These are phyloP conservation scores for Heteractis magnifica DNA, from an alignment of 92 coral and sea anemone species.

Conservation along the genomic window DNA sequence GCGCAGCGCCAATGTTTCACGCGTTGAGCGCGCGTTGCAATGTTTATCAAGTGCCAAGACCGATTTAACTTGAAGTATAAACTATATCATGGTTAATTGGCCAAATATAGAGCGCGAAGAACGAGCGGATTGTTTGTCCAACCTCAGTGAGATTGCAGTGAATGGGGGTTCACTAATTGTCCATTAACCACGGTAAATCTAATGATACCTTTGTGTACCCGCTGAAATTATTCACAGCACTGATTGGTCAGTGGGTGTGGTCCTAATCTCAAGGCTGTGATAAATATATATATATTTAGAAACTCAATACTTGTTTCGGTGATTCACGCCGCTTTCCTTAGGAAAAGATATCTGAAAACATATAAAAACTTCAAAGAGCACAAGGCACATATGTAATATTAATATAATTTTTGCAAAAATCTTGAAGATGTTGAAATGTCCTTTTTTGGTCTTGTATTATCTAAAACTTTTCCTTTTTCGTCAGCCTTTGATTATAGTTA, in stretches of 20 bases:
- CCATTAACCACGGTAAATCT: constrained; percentile 26
- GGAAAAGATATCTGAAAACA: too few relatives aligned
- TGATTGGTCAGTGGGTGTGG: constrained; percentile 20
- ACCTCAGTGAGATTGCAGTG: constrained; percentile 19
- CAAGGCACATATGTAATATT: too few relatives aligned
- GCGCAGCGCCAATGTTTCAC: constrained; percentile 36
- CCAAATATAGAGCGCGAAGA: constrained; percentile 17
- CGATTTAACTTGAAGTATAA: constrained; percentile 24
- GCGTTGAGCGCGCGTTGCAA: constrained; percentile 26
- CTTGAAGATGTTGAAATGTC: too few relatives aligned
- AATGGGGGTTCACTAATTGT: constrained; percentile 21
- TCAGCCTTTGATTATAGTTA: not conserved
- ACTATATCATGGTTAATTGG: constrained; percentile 44
- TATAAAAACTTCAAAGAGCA: too few relatives aligned
- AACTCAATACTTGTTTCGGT: too few relatives aligned
- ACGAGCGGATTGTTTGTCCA: constrained; percentile 26
- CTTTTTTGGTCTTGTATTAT: too few relatives aligned
- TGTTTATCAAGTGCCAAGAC: constrained; percentile 28
- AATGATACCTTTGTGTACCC: constrained; percentile 21
- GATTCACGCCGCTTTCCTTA: too few relatives aligned
- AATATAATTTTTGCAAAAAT: too few relatives aligned
- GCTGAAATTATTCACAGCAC: not conserved
- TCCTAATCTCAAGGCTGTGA: not conserved
- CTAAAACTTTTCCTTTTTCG: not conserved
- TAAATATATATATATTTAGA: not conserved